These are phyloP conservation scores for Neofelis nebulosa DNA, from an alignment of 2,113 vertebrate species.

Conservation along the genomic window DNA sequence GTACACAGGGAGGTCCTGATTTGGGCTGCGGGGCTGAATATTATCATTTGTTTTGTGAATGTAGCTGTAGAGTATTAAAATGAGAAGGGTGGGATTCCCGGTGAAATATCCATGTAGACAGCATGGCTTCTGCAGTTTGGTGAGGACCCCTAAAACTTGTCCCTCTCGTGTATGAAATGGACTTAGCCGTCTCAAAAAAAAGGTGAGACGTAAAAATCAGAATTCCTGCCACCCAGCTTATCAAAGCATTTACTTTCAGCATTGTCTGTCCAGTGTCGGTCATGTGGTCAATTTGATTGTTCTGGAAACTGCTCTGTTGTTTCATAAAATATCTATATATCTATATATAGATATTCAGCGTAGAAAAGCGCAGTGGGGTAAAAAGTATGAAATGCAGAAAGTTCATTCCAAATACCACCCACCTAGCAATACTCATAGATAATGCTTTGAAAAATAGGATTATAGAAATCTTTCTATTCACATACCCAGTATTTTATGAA, in stretches of 20 bases:
- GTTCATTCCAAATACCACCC: background rate
- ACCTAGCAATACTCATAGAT: background rate
- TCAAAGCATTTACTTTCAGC: background rate
- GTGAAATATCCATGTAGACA: background rate
- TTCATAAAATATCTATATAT: background rate
- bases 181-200: background rate
- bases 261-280: background rate
- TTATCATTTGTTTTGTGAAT: background rate
- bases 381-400: background rate
- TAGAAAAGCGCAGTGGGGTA: background rate
- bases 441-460: background rate
- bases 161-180: background rate
- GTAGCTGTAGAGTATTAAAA: background rate
- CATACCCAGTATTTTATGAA: background rate
- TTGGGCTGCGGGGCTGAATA: background rate
- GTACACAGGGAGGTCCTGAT: background rate
- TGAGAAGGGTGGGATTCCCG: background rate
- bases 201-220: too few species aligned
- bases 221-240: background rate
- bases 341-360: background rate
- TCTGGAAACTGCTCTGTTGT: background rate
- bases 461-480: background rate
- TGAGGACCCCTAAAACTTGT: accelerated
- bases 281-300: background rate
- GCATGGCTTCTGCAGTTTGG: background rate